These are phyloP conservation scores for Aproaerema taeniolella DNA, from an alignment of 2,888 invertebrate species.

Conservation along the genomic window DNA sequence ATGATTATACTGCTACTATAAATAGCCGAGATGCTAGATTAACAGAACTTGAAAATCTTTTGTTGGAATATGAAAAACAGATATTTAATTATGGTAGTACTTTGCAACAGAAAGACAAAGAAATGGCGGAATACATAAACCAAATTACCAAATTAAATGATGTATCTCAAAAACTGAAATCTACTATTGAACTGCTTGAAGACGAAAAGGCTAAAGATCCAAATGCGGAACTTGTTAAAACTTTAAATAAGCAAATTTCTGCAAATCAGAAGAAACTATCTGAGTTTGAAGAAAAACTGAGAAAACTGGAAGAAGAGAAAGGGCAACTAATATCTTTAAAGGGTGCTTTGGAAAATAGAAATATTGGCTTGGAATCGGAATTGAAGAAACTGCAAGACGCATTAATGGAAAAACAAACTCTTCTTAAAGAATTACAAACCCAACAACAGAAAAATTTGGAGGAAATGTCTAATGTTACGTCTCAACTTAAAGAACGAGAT, in stretches of 20 bases:
- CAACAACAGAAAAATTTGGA: slow-evolving; percentile 68
- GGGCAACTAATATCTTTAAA: slow-evolving; percentile 50
- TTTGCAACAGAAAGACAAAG: slow-evolving; percentile 66
- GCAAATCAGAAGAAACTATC: slow-evolving; percentile 55
- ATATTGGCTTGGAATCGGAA: slow-evolving; percentile 45
- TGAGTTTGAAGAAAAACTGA: slow-evolving; percentile 58
- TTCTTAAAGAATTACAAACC: slow-evolving; percentile 63
- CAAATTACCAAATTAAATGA: slow-evolving; percentile 75
- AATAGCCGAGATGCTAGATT: slow-evolving; percentile 61
- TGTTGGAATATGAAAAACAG: slow-evolving; percentile 70
- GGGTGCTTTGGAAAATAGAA: slow-evolving; percentile 47
- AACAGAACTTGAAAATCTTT: slow-evolving; percentile 65
- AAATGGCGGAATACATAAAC: slow-evolving; percentile 65
- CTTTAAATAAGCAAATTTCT: slow-evolving; percentile 73
- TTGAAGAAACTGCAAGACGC: slow-evolving; percentile 58
- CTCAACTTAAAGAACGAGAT: slow-evolving; percentile 72
- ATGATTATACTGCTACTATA: slow-evolving; percentile 52
- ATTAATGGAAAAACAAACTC: slow-evolving; percentile 56
- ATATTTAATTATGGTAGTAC: slow-evolving; percentile 58
- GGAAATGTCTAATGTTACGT: slow-evolving; percentile 58
- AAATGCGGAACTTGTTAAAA: slow-evolving; percentile 68
- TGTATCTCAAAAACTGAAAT: slow-evolving; percentile 66
- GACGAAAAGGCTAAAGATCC: slow-evolving; percentile 69
- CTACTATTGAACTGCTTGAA: slow-evolving; percentile 66
- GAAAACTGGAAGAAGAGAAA: slow-evolving; percentile 64